These are phyloP conservation scores for Leuctra nigra DNA, from an alignment of 2,888 invertebrate genomes.

Conservation along the genomic window DNA sequence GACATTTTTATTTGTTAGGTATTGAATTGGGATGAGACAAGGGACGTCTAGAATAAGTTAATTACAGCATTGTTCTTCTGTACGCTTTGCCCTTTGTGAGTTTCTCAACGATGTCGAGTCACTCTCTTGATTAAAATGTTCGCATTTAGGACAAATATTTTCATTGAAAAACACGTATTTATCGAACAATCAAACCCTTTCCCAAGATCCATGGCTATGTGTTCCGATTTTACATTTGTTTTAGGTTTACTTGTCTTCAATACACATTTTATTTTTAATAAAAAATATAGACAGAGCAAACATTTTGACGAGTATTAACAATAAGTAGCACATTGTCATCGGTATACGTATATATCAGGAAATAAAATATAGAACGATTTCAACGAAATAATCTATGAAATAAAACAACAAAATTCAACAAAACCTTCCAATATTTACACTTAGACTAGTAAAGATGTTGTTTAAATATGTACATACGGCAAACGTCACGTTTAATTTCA, in stretches of 20 bases:
- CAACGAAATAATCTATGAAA: slow-evolving; percentile 10
- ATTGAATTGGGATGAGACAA: slow-evolving; percentile 3
- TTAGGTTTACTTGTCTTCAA: too few relatives aligned
- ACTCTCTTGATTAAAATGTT: too few relatives aligned
- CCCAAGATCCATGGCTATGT: too few relatives aligned
- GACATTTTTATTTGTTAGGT: slow-evolving; percentile 17
- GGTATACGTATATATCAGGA: slow-evolving; percentile 17
- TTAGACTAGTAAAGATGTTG: slow-evolving; percentile 11
- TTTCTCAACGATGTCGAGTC: too few relatives aligned
- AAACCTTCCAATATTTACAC: slow-evolving; percentile 7
- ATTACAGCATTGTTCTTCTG: too few relatives aligned
- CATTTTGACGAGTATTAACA: slow-evolving; percentile 4
- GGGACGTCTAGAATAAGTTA: slow-evolving; percentile 15
- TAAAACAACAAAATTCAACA: slow-evolving; percentile 13
- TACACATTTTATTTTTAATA: slow-evolving; percentile 8
- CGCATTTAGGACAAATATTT: too few relatives aligned
- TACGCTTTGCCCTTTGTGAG: too few relatives aligned
- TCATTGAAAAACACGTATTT: too few relatives aligned
- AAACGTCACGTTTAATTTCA: too few relatives aligned
- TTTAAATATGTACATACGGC: slow-evolving; percentile 8
- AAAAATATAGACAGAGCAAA: slow-evolving; percentile 18
- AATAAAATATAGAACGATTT: slow-evolving; percentile 3
- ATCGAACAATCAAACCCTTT: too few relatives aligned
- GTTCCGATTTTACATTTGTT: too few relatives aligned
- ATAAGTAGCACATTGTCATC: slow-evolving; percentile 9